Evolutionary conservation across 64 coral and sea anemone genomes (phyloP).

Genomic region (Dendrophyllia cribrosa): DNA sequence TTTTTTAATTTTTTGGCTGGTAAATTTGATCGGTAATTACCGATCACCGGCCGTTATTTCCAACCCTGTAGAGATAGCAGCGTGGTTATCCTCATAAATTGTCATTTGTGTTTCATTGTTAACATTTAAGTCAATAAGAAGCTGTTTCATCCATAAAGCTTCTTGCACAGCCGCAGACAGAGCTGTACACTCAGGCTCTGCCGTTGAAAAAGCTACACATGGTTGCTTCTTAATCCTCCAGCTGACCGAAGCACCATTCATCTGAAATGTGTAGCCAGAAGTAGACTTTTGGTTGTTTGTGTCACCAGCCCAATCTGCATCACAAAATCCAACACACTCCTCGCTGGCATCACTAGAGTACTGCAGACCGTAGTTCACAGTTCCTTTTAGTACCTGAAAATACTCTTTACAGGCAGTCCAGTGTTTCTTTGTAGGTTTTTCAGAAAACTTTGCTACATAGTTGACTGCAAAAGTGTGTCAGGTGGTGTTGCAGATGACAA

Average conservation of each 20-base stretch:
- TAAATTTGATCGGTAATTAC: too few species aligned
- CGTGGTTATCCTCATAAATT: slow-evolving; percentile 73
- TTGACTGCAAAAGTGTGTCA: slow-evolving; percentile 62
- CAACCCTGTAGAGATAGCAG: slow-evolving; percentile 68
- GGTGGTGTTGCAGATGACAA: slow-evolving; percentile 57
- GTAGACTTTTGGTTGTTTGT: slow-evolving; percentile 69
- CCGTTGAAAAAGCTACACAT: slow-evolving; percentile 69
- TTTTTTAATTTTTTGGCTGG: too few species aligned
- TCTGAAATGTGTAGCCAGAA: slow-evolving; percentile 71
- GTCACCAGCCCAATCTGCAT: slow-evolving; percentile 83
- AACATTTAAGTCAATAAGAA: slow-evolving; percentile 44
- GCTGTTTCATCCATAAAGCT: slow-evolving; percentile 70
- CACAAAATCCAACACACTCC: slow-evolving; percentile 73
- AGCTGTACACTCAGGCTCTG: slow-evolving; percentile 63
- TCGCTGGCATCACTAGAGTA: slow-evolving; percentile 28
- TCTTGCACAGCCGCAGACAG: slow-evolving; percentile 60
- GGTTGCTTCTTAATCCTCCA: slow-evolving; percentile 77
- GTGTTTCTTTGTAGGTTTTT: slow-evolving; percentile 64
- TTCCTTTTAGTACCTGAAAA: slow-evolving; percentile 64
- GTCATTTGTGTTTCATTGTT: slow-evolving; percentile 14
- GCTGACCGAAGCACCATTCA: slow-evolving; percentile 61
- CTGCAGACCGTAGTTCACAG: slow-evolving; percentile 40
- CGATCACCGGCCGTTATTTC: too few species aligned
- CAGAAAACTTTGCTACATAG: slow-evolving; percentile 59
- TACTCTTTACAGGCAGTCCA: slow-evolving; percentile 54